Base-by-base conservation (phyloP, 2,888 invertebrate genomes). In the Agonopterix subpropinquella region DNA sequence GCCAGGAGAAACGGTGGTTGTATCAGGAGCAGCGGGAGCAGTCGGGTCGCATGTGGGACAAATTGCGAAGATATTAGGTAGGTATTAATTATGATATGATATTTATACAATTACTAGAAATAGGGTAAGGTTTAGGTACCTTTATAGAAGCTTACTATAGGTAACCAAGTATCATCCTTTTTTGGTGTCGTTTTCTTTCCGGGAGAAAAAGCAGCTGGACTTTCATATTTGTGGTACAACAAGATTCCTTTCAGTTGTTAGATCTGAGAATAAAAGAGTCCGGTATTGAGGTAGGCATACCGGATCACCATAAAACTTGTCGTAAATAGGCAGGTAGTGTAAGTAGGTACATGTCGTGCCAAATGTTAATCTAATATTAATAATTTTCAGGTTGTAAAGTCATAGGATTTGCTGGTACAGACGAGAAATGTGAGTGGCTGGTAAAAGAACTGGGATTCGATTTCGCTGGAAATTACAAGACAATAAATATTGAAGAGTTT, bases 1-100 rank as follows among this genome's bases (percentile, higher is more conserved):
- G 69, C 59, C 87, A 1, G 93, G 93, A 5, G 93, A 95, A 63
- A 92, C 92, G 0, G 89, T 94, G 1, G 91, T 93, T 2, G 90
- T 94, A 2, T 91, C 90, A 4, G 91, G 91, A 4, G 94, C 94
- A 1, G 94, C 92, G 0, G 94, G 94, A 4, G 94, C 93, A 8
- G 93, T 94, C 3, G 95, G 94, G 13, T 91, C 90, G 53, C 88
- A 91, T 42, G 94, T 93, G 2, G 94, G 94, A 11, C 94, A 94
- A 78, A 92, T 95, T 53, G 94, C 92, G 1, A 94, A 93, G 74
- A 90, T 93, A 50, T 86, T 91, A 69, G 92, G 91, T 85, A 59
- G 0, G 11, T 43, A 13, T 8, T 43, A 2, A 3, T n/a, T n/a
- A n/a, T n/a, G n/a, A n/a, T 13, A 18, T 18, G 18, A 18, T 18